These are phyloP conservation scores for Baccha elongata DNA, from an alignment of 2,888 invertebrate genomes.

Conservation along the genomic window DNA sequence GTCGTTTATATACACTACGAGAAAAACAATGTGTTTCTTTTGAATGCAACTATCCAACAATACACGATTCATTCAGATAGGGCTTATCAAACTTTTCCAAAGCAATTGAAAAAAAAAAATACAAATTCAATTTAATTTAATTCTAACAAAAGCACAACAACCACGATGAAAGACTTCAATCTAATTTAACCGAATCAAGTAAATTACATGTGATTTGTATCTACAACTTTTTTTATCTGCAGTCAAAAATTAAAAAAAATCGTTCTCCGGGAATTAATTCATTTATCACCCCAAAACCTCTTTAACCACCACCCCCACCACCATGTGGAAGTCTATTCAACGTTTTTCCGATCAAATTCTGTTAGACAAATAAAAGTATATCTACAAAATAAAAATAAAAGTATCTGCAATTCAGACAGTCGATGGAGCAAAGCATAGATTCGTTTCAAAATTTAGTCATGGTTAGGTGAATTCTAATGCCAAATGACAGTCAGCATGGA, in stretches of 20 bases:
- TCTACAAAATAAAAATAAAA: conserved; percentile 1
- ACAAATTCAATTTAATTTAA: too few species aligned
- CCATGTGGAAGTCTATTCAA: neutral
- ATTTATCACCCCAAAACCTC: too few species aligned
- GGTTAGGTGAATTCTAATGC: conserved; percentile 40
- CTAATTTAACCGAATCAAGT: too few species aligned
- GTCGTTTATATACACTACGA: too few species aligned
- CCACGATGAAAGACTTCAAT: too few species aligned
- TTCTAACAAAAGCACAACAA: too few species aligned
- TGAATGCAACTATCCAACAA: too few species aligned
- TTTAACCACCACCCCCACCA: neutral
- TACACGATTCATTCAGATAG: too few species aligned
- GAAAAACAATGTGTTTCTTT: too few species aligned
- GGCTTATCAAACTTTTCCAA: too few species aligned
- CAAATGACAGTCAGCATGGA: conserved; percentile 45
- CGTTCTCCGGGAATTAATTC: conserved; percentile 36
- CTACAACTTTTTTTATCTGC: neutral
- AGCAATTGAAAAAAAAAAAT: neutral
- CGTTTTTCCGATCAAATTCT: conserved; percentile 1
- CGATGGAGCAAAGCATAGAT: conserved; percentile 43
- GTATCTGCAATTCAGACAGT: conserved; percentile 26
- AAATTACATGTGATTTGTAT: conserved; percentile 1
- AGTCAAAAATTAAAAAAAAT: neutral
- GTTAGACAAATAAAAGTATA: neutral
- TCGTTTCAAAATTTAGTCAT: conserved; percentile 39